Percentiles rank a stretch among this genome's conserved stretches.
Evolutionary conservation across 2,797 vertebrate genomes (phyloP).

Genomic region (Eulemur coronatus): DNA sequence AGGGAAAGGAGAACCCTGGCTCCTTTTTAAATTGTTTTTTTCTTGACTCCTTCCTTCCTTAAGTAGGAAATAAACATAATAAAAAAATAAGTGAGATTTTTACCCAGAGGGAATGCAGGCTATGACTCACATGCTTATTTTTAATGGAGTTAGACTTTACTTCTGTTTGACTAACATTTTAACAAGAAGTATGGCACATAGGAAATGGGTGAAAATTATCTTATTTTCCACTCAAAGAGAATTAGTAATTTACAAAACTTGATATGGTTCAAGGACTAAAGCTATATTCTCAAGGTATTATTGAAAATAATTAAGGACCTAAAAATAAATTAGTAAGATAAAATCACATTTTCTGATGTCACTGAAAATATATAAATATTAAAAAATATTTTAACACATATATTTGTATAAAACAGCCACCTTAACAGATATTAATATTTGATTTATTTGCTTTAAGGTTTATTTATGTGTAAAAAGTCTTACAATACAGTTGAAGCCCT

Average conservation of each 20-base stretch:
- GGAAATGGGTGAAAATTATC: background rate
- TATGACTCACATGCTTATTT: background rate
- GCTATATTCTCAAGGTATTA: background rate
- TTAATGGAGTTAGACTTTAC: background rate
- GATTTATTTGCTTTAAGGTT: background rate
- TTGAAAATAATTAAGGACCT: background rate
- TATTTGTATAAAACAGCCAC: background rate
- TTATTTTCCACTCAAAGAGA: background rate
- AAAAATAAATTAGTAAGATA: background rate
- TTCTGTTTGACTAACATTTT: background rate
- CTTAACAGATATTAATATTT: slow-evolving; percentile 12
- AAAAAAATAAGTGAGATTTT: background rate
- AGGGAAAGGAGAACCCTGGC: background rate
- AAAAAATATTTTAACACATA: slow-evolving; percentile 10
- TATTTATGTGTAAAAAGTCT: background rate
- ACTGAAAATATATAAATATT: background rate
- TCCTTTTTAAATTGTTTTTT: background rate
- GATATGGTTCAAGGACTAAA: background rate
- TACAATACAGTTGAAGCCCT: background rate
- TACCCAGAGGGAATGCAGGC: background rate
- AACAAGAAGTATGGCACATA: background rate
- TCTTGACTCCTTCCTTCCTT: background rate
- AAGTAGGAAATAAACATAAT: background rate
- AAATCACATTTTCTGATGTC: background rate
- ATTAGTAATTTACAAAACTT: background rate